Conservation (phyloP, 2,797 vertebrate genomes). For the Karalla daura region DNA sequence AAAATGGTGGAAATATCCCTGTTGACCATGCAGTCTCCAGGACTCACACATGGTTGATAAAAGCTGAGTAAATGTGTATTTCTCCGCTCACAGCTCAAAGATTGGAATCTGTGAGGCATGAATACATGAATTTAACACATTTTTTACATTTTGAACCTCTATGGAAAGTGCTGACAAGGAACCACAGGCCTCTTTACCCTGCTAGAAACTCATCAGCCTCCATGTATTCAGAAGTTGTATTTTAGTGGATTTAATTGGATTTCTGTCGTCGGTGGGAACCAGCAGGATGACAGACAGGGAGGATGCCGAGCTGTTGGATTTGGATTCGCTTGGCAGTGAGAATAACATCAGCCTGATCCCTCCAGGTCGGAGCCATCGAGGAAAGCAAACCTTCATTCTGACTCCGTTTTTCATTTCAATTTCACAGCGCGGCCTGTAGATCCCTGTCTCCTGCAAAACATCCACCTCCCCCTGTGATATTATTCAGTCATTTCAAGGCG, state of each 20-base stretch:
- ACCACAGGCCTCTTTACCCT: too few species aligned
- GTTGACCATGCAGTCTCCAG: slow-evolving; percentile 15
- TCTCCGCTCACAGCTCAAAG: not conserved
- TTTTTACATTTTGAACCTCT: not conserved
- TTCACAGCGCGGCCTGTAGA: not conserved
- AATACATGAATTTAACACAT: not conserved
- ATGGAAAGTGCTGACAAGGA: too few species aligned
- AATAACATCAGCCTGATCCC: not conserved
- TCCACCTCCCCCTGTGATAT: not conserved
- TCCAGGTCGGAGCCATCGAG: not conserved
- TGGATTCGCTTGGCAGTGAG: too few species aligned
- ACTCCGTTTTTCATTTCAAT: too few species aligned
- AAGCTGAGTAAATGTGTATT: slow-evolving; percentile 17
- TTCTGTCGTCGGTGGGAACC: not conserved
- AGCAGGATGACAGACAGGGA: not conserved
- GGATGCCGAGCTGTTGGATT: not conserved
- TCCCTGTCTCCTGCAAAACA: not conserved
- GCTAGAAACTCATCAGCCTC: not conserved
- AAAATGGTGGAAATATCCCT: slow-evolving; percentile 7
- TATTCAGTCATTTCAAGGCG: not conserved
- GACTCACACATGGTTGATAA: slow-evolving; percentile 4
- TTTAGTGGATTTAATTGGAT: too few species aligned
- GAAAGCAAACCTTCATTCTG: not conserved
- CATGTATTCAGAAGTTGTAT: not conserved
- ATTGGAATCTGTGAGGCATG: not conserved